Conservation (phyloP, 2,113 vertebrate species). For the Mionectes macconnelli region DNA sequence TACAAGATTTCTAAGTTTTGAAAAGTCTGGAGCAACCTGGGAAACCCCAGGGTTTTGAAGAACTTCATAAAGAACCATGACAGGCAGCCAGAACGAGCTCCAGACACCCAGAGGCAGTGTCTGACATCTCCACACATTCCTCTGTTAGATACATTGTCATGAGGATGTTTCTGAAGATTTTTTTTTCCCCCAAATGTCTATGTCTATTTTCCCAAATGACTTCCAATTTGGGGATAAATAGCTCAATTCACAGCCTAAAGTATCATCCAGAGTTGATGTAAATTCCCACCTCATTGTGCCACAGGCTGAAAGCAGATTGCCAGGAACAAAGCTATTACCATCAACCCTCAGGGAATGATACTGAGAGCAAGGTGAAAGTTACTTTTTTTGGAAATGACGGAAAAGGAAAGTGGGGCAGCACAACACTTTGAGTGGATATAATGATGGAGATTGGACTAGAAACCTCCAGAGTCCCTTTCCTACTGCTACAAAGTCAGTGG, state of each 20-base stretch:
- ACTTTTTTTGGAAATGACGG: neutral
- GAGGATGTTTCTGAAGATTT: neutral
- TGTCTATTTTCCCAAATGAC: neutral
- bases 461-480: neutral
- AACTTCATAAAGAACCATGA: neutral
- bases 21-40: neutral
- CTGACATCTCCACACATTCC: neutral
- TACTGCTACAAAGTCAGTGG: neutral
- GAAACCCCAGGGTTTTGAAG: neutral
- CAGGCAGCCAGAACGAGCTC: neutral
- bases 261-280: neutral
- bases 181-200: neutral
- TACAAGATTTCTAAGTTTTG: neutral
- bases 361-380: neutral
- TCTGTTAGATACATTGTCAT: neutral
- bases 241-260: neutral
- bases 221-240: neutral
- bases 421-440: neutral
- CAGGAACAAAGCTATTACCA: neutral
- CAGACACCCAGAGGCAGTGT: neutral
- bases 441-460: neutral
- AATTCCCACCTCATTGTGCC: neutral
- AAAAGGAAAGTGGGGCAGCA: neutral
- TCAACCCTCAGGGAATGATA: neutral
- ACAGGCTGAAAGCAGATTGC: neutral